Evolutionary conservation across 92 coral and sea anemone genomes (phyloP).

Genomic region (Phenganax marumi): DNA sequence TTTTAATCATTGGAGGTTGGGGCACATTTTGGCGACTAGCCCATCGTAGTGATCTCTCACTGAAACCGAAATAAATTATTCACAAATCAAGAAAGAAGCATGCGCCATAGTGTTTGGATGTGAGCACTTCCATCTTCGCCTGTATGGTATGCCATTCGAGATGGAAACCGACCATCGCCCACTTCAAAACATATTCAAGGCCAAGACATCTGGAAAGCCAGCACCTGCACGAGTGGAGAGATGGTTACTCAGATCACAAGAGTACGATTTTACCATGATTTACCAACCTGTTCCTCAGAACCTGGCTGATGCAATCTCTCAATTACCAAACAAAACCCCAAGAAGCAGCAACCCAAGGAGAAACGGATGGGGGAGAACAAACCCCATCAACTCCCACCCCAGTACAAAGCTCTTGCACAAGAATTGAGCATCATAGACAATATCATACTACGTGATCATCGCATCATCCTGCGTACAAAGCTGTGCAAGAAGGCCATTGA

Average conservation of each 20-base stretch:
- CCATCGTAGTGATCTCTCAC: no score
- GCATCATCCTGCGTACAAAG: conserved; percentile 40
- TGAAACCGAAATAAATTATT: conserved; percentile 6
- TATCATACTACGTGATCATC: conserved; percentile 46
- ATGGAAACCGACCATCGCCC: conserved; percentile 28
- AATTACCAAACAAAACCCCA: conserved; percentile 47
- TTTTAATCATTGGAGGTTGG: no score
- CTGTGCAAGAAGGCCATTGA: no score
- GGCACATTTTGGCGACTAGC: no score
- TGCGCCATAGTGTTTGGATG: conserved; percentile 15
- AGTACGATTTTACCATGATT: conserved; percentile 9
- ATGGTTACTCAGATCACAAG: conserved; percentile 12
- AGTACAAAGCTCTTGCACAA: conserved; percentile 39
- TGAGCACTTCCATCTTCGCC: not conserved
- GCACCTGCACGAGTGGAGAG: conserved; percentile 18
- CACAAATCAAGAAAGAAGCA: conserved; percentile 14
- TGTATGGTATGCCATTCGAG: conserved; percentile 11
- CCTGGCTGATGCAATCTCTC: conserved; percentile 23
- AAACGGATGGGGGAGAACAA: no score
- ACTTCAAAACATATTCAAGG: conserved; percentile 12
- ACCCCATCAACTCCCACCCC: no score
- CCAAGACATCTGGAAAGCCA: conserved; percentile 9
- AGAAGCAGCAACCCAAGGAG: conserved; percentile 33
- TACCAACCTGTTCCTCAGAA: conserved; percentile 9
- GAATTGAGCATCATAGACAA: conserved; percentile 50